Evolutionary conservation across 2,797 vertebrate species (phyloP), one percentile per base, ranked within the genome.

Genomic region (Coilia nasus): DNA sequence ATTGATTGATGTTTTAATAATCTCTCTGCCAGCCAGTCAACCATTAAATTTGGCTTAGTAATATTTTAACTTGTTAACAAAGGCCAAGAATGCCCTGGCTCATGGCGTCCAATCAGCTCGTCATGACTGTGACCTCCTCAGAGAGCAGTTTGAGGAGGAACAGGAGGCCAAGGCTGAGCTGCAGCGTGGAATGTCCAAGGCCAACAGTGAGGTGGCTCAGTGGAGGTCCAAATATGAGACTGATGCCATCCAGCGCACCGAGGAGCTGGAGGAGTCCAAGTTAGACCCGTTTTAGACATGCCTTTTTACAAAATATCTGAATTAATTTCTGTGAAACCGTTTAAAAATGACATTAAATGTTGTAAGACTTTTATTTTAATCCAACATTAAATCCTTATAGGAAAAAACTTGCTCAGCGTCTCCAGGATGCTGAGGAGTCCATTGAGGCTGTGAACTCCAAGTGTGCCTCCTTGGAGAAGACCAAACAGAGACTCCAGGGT

Each of bases 181-280:
- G 14, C 96, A 97, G 91, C 95, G 96, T 3, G 90, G 91, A 84
- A 90, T 97, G 91, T 97, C 96, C 88, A 97, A 97, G 91, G 96
- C 97, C 90, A 97, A 97, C 92, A 93, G 94, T 0, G 97, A 97
- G 90, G 96, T 97, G 89, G 96, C 96, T 87, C 96, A 96, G 88
- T 97, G 97, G 96, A 96, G 97, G 91, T 91, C 92, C 67, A 97
- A 96, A 90, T 97, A 96, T 7, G 96, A 97, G 91, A 97, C 96
- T 0, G 96, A 97, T 2, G 96, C 96, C 85, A 97, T 97, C 86
- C 96, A 97, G 92, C 93, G 96, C 83, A 97, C 96, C 0, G 96
- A 97, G 90, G 96, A 97, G 88, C 94, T 97, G 6, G 96, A 97
- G 84, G 96, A 97, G 81, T 93, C 96, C 90, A 97, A 97, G 96